Conservation (phyloP, 2,888 invertebrate genomes). For the Geotrupes spiniger region DNA sequence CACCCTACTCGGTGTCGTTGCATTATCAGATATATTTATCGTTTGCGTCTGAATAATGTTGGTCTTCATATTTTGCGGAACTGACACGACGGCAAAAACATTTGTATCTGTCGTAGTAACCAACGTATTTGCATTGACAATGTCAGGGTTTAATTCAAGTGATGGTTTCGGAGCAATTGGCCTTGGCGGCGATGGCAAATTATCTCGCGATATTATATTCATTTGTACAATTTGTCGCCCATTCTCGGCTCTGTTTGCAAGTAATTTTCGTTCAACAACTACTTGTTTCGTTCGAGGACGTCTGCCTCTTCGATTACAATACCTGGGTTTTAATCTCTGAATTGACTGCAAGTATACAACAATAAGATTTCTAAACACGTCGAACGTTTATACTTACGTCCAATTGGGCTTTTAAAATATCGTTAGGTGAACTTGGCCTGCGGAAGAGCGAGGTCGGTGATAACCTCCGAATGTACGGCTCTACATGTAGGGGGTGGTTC, state of each 20-base stretch:
- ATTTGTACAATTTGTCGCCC: slow-evolving; percentile 51
- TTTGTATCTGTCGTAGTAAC: background rate
- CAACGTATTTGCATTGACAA: background rate
- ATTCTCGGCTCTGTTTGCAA: slow-evolving; percentile 56
- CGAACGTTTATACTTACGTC: slow-evolving; percentile 45
- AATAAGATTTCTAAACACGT: background rate
- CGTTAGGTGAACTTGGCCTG: slow-evolving; percentile 35
- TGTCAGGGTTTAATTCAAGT: background rate
- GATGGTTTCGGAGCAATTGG: slow-evolving; percentile 26
- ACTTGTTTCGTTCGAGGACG: slow-evolving; percentile 57
- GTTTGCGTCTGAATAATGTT: slow-evolving; percentile 6
- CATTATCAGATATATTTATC: slow-evolving; percentile 30
- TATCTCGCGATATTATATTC: slow-evolving; percentile 46
- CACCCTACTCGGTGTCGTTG: slow-evolving; percentile 32
- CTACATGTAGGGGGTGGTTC: slow-evolving; percentile 6
- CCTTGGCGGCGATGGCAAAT: slow-evolving; percentile 18
- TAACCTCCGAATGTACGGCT: slow-evolving; percentile 25
- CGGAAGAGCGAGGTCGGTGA: slow-evolving; percentile 32
- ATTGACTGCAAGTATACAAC: slow-evolving; percentile 35
- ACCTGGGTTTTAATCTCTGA: slow-evolving; percentile 45
- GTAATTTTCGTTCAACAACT: slow-evolving; percentile 71
- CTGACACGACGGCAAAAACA: background rate
- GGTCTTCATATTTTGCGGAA: too few relatives aligned
- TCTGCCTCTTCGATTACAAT: slow-evolving; percentile 49
- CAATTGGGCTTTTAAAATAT: slow-evolving; percentile 51